These are phyloP conservation scores for Telenomus remus DNA, from an alignment of 1,140 invertebrate species.

Conservation along the genomic window DNA sequence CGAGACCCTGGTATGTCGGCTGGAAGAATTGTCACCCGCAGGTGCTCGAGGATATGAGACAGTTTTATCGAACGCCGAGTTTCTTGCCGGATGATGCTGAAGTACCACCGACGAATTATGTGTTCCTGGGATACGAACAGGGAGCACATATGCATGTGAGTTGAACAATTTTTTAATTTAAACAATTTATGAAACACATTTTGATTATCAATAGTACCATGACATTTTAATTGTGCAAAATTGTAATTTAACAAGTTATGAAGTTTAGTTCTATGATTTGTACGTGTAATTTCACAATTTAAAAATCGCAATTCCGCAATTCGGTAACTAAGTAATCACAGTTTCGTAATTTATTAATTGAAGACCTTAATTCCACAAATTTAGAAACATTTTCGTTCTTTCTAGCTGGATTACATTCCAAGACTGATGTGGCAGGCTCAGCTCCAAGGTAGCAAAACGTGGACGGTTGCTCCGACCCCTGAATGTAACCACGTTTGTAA, in stretches of 20 bases:
- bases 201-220: no score
- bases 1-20: slow-evolving; percentile 92
- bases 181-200: no score
- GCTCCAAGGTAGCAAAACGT: slow-evolving; percentile 89
- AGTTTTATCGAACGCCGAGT: slow-evolving; percentile 88
- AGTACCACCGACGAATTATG: slow-evolving; percentile 91
- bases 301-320: no score
- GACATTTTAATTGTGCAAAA: no score
- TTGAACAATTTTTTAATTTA: slow-evolving; percentile 38
- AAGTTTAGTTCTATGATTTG: no score
- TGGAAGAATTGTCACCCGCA: slow-evolving; percentile 93
- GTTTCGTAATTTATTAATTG: no score
- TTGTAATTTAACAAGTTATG: no score
- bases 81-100: slow-evolving; percentile 93
- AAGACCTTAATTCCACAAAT: no score
- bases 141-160: slow-evolving; percentile 95
- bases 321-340: no score
- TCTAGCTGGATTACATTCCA: slow-evolving; percentile 92
- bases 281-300: no score
- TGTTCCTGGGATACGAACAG: slow-evolving; percentile 94
- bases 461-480: slow-evolving; percentile 89
- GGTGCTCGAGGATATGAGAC: slow-evolving; percentile 83
- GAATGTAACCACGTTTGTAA: slow-evolving; percentile 90
- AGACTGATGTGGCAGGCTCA: slow-evolving; percentile 96
- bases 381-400: no score